These are phyloP conservation scores for Saccostrea cuccullata DNA, from an alignment of 1,140 invertebrate genomes.

Conservation along the genomic window DNA sequence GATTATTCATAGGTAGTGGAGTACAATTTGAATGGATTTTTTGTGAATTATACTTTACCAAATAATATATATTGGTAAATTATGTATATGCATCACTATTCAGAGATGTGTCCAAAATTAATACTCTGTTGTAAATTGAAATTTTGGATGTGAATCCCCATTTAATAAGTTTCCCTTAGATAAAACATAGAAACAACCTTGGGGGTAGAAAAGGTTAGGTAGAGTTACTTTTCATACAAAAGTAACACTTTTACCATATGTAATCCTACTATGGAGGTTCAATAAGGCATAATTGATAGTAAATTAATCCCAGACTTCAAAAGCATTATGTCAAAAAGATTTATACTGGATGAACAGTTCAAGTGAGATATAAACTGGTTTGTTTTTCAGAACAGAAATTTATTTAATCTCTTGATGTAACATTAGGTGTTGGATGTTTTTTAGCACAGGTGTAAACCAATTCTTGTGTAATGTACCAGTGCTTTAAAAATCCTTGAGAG, in stretches of 20 bases:
- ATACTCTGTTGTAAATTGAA: neutral
- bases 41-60: neutral
- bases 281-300: slow-evolving; percentile 11
- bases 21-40: neutral
- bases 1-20: neutral
- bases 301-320: neutral
- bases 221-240: neutral
- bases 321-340: neutral
- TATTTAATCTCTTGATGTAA: neutral
- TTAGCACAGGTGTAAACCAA: neutral
- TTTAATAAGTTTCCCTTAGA: neutral
- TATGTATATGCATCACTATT: neutral
- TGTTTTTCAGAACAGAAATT: neutral
- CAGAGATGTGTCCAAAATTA: neutral
- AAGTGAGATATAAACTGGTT: neutral
- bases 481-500: too few relatives aligned
- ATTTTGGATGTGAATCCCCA: too few relatives aligned
- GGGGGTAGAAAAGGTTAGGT: neutral
- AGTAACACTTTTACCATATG: neutral
- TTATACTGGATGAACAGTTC: neutral
- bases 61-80: neutral
- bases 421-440: neutral
- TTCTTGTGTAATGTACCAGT: neutral
- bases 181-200: neutral
- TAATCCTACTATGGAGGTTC: neutral